Evolutionary conservation across 2,888 invertebrate genomes (phyloP).

Genomic region (Koerneria pararmatus): DNA sequence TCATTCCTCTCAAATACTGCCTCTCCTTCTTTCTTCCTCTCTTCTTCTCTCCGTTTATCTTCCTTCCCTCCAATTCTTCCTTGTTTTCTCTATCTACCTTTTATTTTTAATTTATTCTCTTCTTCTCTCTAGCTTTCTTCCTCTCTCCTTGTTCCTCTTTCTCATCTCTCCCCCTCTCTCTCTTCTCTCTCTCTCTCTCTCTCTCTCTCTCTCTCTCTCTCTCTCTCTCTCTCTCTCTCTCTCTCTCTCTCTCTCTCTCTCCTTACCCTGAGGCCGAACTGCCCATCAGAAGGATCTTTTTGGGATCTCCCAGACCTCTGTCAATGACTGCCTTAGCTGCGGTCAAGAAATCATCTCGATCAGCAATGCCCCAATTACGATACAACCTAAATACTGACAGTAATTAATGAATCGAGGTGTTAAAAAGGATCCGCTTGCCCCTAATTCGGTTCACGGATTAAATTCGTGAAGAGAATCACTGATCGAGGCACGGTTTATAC

Average conservation of each 20-base stretch:
- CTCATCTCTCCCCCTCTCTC: constrained; percentile 20
- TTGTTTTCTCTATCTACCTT: not conserved
- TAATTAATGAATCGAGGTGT: no score
- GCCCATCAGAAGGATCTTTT: constrained; percentile 61
- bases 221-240: not conserved
- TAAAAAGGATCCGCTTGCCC: no score
- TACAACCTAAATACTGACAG: constrained; percentile 40
- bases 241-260: not conserved
- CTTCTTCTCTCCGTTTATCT: not conserved
- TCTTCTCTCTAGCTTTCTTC: not conserved
- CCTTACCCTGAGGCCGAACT: constrained; percentile 56
- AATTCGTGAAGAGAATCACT: no score
- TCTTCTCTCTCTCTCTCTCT: not conserved
- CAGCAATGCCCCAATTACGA: constrained; percentile 60
- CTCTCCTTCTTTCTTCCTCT: not conserved
- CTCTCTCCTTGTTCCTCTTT: not conserved
- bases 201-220: not conserved
- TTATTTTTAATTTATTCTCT: no score
- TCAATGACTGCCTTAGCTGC: constrained; percentile 59
- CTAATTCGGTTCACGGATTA: no score
- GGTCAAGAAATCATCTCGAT: constrained; percentile 61
- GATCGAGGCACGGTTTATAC: no score
- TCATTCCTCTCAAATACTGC: not conserved
- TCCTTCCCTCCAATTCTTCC: constrained; percentile 21
- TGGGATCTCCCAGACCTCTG: constrained; percentile 54